These are phyloP conservation scores for Candidula unifasciata DNA, from an alignment of 2,888 invertebrate species.

Conservation along the genomic window DNA sequence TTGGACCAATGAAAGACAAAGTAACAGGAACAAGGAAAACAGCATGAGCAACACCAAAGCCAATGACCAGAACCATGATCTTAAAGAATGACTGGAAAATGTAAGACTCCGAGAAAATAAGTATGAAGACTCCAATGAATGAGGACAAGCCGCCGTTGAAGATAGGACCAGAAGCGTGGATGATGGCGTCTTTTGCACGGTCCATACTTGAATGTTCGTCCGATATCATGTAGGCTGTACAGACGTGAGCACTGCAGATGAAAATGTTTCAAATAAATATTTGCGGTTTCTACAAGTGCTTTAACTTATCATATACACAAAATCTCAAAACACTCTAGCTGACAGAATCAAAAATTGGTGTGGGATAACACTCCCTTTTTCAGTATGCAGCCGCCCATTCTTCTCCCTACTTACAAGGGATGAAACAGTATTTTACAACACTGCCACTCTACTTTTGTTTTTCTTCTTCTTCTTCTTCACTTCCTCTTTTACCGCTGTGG, in stretches of 20 bases:
- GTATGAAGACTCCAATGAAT: constrained; percentile 60
- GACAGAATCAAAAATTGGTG: too few species aligned
- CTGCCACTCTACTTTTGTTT: too few species aligned
- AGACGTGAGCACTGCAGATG: constrained; percentile 61
- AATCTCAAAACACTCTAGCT: too few species aligned
- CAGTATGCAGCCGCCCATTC: too few species aligned
- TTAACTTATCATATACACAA: too few species aligned
- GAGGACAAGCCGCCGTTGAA: constrained; percentile 66
- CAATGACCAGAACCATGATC: constrained; percentile 65
- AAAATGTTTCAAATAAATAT: neutral
- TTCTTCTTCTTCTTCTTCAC: too few species aligned
- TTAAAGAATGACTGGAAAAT: constrained; percentile 66
- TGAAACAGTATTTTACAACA: too few species aligned
- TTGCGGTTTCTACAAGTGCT: too few species aligned
- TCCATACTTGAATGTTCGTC: constrained; percentile 51
- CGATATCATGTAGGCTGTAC: constrained; percentile 62
- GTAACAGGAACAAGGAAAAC: constrained; percentile 63
- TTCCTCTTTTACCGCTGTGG: too few species aligned
- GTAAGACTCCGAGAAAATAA: constrained; percentile 61
- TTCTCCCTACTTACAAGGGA: too few species aligned
- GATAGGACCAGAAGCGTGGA: constrained; percentile 61
- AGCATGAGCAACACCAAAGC: constrained; percentile 62
- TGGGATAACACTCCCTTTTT: too few species aligned
- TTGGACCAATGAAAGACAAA: constrained; percentile 59
- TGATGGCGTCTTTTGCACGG: constrained; percentile 37